These are phyloP conservation scores for Poeciliopsis turrubarensis DNA, from an alignment of 2,113 vertebrate species.

Conservation along the genomic window DNA sequence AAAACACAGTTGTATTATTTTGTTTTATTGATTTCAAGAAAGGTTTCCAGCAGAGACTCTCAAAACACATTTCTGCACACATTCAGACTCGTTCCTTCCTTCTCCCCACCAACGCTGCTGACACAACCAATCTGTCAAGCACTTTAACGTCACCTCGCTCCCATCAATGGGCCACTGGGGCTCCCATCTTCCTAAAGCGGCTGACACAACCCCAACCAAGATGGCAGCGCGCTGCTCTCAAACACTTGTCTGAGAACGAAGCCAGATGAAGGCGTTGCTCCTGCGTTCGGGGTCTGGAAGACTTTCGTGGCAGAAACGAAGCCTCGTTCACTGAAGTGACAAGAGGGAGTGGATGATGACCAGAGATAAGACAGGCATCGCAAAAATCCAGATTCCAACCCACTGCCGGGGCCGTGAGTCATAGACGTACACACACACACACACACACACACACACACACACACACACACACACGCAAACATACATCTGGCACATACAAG, in stretches of 20 bases:
- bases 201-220: slow-evolving; percentile 70
- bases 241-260: slow-evolving; percentile 62
- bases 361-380: slow-evolving; percentile 62
- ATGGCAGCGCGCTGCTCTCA: slow-evolving; percentile 70
- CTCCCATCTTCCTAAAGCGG: slow-evolving; percentile 56
- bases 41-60: slow-evolving; percentile 19
- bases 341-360: slow-evolving; percentile 56
- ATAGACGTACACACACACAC: slow-evolving; percentile 47
- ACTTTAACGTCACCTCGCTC: slow-evolving; percentile 63
- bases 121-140: slow-evolving; percentile 71
- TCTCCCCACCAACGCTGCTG: slow-evolving; percentile 61
- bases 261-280: slow-evolving; percentile 26
- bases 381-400: slow-evolving; percentile 64
- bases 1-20: neutral
- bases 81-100: slow-evolving; percentile 4
- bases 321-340: slow-evolving; percentile 48
- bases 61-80: slow-evolving; percentile 33
- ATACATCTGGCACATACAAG: slow-evolving; percentile 65
- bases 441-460: slow-evolving; percentile 53
- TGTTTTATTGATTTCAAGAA: slow-evolving; percentile 16
- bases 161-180: slow-evolving; percentile 68
- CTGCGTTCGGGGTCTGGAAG: slow-evolving; percentile 29
- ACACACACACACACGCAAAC: slow-evolving; percentile 59
- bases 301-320: slow-evolving; percentile 29
- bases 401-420: slow-evolving; percentile 49